Conservation (phyloP, 2,113 vertebrate genomes). For the Paralichthys olivaceus region DNA sequence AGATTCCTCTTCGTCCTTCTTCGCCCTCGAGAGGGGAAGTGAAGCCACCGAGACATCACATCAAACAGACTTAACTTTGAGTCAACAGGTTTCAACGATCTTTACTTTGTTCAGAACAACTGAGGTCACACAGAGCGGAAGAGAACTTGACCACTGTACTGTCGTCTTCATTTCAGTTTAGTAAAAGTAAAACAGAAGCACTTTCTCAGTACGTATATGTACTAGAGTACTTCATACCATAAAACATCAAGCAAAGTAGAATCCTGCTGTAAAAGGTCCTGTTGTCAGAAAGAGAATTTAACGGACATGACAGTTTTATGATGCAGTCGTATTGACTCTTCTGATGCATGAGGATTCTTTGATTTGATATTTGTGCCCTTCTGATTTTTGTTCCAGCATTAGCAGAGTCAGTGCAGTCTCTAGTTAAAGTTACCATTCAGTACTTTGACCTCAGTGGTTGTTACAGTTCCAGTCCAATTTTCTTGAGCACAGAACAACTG, state of each 20-base stretch:
- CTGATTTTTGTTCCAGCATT: neutral
- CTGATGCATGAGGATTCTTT: neutral
- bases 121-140: too few species aligned
- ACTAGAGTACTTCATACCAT: too few species aligned
- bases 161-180: too few species aligned
- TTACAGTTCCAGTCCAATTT: neutral
- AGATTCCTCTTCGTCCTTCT: slow-evolving; percentile 4
- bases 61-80: slow-evolving; percentile 11
- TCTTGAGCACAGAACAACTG: neutral
- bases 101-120: neutral
- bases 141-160: too few species aligned
- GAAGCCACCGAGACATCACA: neutral
- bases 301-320: too few species aligned
- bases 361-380: neutral
- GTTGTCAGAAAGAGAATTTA: too few species aligned
- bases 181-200: too few species aligned
- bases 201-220: too few species aligned
- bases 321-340: neutral
- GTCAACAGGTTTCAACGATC: slow-evolving; percentile 13
- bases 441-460: neutral
- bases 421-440: neutral
- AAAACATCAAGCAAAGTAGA: too few species aligned
- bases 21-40: neutral
- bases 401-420: too few species aligned
- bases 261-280: too few species aligned